These are phyloP conservation scores for Plecotus auritus DNA, from an alignment of 2,113 vertebrate species.

Conservation along the genomic window DNA sequence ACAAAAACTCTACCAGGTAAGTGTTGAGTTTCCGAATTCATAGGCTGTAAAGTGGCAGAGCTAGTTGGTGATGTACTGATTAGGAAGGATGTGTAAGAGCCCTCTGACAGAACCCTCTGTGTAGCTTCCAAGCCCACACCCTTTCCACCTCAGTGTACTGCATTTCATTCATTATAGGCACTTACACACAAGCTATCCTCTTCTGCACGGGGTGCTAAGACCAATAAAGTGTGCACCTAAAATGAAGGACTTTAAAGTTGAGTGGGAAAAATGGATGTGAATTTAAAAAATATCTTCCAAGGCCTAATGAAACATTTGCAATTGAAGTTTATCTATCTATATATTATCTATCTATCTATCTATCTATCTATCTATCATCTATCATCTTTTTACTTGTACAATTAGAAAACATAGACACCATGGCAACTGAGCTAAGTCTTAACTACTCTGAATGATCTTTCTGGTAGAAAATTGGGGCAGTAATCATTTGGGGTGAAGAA, in stretches of 20 bases:
- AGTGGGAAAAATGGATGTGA: neutral
- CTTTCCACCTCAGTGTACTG: neutral
- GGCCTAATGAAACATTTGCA: neutral
- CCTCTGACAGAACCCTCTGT: neutral
- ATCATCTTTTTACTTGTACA: neutral
- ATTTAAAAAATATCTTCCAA: neutral
- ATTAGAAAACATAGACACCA: slow-evolving; percentile 14
- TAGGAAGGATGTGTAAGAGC: neutral
- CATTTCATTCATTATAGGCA: neutral
- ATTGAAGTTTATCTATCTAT: neutral
- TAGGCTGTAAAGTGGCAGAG: neutral
- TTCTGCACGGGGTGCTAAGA: neutral
- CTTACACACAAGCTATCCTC: neutral
- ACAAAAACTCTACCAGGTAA: neutral
- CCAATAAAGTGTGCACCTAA: neutral
- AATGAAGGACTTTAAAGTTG: neutral
- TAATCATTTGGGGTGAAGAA: neutral
- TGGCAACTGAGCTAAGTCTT: neutral
- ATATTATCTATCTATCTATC: too few relatives aligned
- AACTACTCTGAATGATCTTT: neutral
- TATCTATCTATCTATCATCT: too few relatives aligned
- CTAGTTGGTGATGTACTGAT: neutral
- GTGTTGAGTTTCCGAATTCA: neutral
- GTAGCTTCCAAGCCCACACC: neutral
- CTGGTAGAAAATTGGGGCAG: neutral